Percentiles rank a stretch among this genome's conserved stretches.
These are phyloP conservation scores for Ennomos erosarius DNA, from an alignment of 2,888 invertebrate species.

Conservation along the genomic window DNA sequence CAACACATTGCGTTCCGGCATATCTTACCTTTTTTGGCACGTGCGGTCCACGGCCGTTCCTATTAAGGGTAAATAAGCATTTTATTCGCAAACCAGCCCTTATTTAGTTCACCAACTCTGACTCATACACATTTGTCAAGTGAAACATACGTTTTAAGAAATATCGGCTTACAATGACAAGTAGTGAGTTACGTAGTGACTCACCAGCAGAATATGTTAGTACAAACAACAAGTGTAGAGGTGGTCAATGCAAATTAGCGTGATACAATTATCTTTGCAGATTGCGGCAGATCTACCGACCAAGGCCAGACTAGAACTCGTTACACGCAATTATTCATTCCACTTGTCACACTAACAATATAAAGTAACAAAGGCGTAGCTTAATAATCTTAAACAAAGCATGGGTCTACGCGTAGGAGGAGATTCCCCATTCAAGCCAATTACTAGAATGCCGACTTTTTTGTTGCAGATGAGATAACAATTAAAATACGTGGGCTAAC, in stretches of 20 bases:
- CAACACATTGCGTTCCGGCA: conserved; percentile 67
- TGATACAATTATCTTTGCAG: conserved; percentile 64
- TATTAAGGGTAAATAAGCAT: conserved; percentile 70
- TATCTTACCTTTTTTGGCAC: conserved; percentile 68
- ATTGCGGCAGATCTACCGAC: conserved; percentile 46
- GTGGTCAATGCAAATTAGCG: conserved; percentile 64
- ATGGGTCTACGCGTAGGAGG: conserved; percentile 70
- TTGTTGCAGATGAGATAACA: conserved; percentile 69
- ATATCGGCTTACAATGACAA: conserved; percentile 56
- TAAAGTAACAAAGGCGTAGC: conserved; percentile 45
- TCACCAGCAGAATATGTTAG: conserved; percentile 68
- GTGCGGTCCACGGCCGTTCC: conserved; percentile 63
- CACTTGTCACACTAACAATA: conserved; percentile 35
- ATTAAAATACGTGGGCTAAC: conserved; percentile 69
- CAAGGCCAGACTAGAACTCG: conserved; percentile 34
- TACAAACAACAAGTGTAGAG: conserved; percentile 65
- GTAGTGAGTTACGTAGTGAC: conserved; percentile 43
- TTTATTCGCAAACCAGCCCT: conserved; percentile 71
- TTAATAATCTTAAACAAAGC: conserved; percentile 70
- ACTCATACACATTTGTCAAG: conserved; percentile 66
- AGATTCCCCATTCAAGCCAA: conserved; percentile 76
- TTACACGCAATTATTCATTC: conserved; percentile 40
- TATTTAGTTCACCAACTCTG: conserved; percentile 68
- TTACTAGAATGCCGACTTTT: conserved; percentile 71
- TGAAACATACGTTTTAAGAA: conserved; percentile 62